Conservation (phyloP, 2,888 invertebrate genomes). For the Sipha maydis region DNA sequence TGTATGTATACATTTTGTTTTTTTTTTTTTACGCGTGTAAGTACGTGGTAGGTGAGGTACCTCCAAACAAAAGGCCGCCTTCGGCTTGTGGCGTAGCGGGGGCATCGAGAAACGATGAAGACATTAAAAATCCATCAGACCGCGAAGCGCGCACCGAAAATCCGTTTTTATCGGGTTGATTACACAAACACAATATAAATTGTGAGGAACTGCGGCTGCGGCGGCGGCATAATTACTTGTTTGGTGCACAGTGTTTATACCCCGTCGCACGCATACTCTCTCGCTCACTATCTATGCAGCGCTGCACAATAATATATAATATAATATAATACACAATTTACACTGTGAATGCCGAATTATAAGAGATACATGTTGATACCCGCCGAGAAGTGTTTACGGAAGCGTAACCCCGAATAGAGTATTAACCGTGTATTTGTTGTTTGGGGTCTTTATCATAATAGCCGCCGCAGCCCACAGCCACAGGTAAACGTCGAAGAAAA, state of each 20-base stretch:
- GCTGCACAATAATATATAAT: conserved; percentile 5
- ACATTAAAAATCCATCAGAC: conserved; percentile 62
- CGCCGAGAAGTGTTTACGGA: conserved; percentile 59
- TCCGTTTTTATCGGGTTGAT: conserved; percentile 62
- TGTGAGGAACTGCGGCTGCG: conserved; percentile 39
- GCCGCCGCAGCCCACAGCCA: neutral
- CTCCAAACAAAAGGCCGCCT: conserved; percentile 49
- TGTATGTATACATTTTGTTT: conserved; percentile 16
- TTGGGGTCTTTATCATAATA: conserved; percentile 32
- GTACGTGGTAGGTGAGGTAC: conserved; percentile 8
- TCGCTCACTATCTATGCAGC: neutral
- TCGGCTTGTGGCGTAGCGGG: neutral
- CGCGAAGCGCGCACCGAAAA: conserved; percentile 61
- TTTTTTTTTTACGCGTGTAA: conserved; percentile 43
- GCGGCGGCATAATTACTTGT: conserved; percentile 58
- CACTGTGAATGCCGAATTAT: conserved; percentile 29
- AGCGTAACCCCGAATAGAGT: conserved; percentile 54
- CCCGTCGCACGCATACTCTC: conserved; percentile 8
- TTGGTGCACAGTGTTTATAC: conserved; percentile 54
- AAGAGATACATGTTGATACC: conserved; percentile 14
- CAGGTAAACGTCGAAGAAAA: conserved; percentile 19
- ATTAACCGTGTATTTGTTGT: conserved; percentile 14
- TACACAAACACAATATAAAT: conserved; percentile 62
- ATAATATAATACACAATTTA: conserved; percentile 30
- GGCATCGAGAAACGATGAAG: conserved; percentile 50